Evolutionary conservation across 2,113 vertebrate genomes (phyloP).

Genomic region (Colinus virginianus): DNA sequence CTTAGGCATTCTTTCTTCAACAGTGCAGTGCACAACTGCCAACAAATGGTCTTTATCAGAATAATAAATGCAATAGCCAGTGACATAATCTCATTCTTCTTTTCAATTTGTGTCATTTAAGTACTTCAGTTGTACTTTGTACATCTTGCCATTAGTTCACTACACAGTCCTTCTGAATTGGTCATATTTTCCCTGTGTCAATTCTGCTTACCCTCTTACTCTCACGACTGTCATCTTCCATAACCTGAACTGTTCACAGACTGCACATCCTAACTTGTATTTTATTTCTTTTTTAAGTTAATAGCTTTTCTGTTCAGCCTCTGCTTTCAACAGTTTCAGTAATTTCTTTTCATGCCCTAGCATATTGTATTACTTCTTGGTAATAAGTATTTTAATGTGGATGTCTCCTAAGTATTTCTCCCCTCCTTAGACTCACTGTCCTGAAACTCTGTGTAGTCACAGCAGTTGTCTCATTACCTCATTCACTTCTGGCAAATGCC

Average conservation of each 20-base stretch:
- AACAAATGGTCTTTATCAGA: background rate
- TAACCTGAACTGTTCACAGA: background rate
- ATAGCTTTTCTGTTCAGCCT: background rate
- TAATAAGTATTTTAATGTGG: background rate
- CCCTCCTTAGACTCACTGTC: background rate
- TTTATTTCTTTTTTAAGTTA: constrained; percentile 24
- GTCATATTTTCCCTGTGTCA: background rate
- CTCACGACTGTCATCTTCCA: background rate
- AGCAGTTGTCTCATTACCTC: constrained; percentile 45
- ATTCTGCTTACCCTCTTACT: background rate
- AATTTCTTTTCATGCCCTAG: constrained; percentile 31
- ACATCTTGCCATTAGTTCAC: background rate
- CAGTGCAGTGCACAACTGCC: background rate
- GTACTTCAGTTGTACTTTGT: background rate
- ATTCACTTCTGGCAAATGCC: constrained; percentile 40
- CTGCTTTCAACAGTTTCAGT: background rate
- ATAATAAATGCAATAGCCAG: background rate
- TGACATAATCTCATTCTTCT: background rate
- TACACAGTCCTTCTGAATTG: background rate
- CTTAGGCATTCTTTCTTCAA: background rate
- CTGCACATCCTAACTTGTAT: background rate
- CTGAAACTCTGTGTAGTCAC: background rate
- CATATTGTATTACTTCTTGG: constrained; percentile 51
- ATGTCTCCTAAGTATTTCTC: background rate
- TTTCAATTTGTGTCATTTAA: background rate